phyloP scores from a whole-genome alignment of 92 coral and sea anemone species.

The Porites evermanni region DNA sequence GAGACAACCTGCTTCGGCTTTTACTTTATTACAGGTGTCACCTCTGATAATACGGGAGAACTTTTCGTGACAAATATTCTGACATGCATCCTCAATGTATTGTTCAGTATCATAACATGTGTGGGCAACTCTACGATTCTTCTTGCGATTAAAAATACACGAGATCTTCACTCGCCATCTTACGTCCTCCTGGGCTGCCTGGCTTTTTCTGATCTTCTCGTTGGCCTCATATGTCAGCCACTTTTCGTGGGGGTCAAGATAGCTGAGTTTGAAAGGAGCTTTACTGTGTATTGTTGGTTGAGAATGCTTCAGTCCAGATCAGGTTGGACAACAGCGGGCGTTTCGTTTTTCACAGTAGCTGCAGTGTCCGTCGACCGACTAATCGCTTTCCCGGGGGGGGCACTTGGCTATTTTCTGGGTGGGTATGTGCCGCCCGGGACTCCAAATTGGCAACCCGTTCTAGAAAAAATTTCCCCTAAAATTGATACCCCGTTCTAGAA shows the following conservation, averaged over 20 bases:
- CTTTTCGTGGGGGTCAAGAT: conserved; percentile 41
- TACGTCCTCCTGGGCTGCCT: conserved; percentile 33
- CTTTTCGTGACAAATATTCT: not conserved
- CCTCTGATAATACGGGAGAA: not conserved
- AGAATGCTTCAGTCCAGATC: conserved; percentile 17
- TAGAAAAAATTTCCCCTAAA: too few species aligned
- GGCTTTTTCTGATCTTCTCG: conserved; percentile 45
- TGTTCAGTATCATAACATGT: conserved; percentile 23
- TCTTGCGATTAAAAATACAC: conserved; percentile 17
- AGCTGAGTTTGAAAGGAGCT: conserved; percentile 13
- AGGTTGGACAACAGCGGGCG: conserved; percentile 40
- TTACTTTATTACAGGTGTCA: not conserved
- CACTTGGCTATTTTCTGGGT: too few species aligned
- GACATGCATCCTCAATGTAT: conserved; percentile 17
- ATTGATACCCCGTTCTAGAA: too few species aligned
- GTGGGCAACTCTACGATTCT: conserved; percentile 17
- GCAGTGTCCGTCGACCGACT: conserved; percentile 37
- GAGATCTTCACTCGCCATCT: conserved; percentile 35
- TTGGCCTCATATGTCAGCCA: conserved; percentile 42
- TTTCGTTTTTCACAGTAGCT: conserved; percentile 36
- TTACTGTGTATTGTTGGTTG: conserved; percentile 8
- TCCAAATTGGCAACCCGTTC: too few species aligned
- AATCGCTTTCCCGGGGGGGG: conserved; percentile 17
- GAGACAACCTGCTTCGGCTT: not conserved
- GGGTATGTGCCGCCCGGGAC: too few species aligned